A percentile compares a stretch with the other conserved stretches of the same genome.
Evolutionary conservation across 1,140 invertebrate genomes (phyloP).

Genomic region (Sycobia sp.): DNA sequence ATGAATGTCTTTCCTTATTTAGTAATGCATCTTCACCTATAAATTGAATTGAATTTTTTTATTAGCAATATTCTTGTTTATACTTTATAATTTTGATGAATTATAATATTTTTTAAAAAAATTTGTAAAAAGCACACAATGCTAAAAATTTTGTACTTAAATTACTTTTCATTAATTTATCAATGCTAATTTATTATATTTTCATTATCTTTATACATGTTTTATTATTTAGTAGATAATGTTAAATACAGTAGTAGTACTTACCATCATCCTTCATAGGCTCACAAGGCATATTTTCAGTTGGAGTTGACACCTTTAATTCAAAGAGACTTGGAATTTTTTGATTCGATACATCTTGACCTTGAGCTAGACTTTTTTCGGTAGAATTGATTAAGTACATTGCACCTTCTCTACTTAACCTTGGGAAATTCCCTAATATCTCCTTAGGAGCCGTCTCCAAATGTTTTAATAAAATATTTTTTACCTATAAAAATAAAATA

Average conservation of each 20-base stretch:
- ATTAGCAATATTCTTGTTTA: too few relatives aligned
- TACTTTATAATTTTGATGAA: too few relatives aligned
- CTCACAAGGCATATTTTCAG: slow-evolving; percentile 36
- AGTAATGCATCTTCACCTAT: slow-evolving; percentile 35
- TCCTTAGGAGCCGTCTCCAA: slow-evolving; percentile 89
- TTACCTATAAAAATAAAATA: slow-evolving; percentile 46
- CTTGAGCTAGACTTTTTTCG: slow-evolving; percentile 68
- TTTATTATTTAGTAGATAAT: too few relatives aligned
- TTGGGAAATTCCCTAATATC: slow-evolving; percentile 84
- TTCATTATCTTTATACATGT: too few relatives aligned
- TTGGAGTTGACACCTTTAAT: slow-evolving; percentile 48
- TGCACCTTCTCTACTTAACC: slow-evolving; percentile 77
- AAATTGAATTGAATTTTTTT: not conserved
- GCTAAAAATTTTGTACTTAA: too few relatives aligned
- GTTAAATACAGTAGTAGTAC: too few relatives aligned
- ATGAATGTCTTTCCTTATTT: slow-evolving; percentile 40
- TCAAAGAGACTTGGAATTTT: slow-evolving; percentile 60
- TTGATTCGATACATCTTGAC: slow-evolving; percentile 46
- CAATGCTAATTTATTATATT: too few relatives aligned
- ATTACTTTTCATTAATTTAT: too few relatives aligned
- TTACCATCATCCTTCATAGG: slow-evolving; percentile 54
- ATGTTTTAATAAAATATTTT: slow-evolving; percentile 69
- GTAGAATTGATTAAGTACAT: slow-evolving; percentile 73
- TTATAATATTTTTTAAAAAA: too few relatives aligned
- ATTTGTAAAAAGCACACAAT: too few relatives aligned